These are phyloP conservation scores for Nylanderia fulva DNA, from an alignment of 1,140 invertebrate species.

Conservation along the genomic window DNA sequence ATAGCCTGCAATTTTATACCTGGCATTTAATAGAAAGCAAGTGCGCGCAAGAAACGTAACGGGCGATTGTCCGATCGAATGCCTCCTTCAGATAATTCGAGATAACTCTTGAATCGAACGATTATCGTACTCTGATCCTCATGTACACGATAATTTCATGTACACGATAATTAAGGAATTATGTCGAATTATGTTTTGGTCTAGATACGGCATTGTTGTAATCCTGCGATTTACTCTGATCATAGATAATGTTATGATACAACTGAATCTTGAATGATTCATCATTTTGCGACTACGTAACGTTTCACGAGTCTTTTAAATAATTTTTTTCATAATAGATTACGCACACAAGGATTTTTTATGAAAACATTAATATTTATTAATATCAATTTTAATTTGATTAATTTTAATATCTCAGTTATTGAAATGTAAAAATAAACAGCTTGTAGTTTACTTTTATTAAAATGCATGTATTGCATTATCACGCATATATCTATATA, in stretches of 20 bases:
- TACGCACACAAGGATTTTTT: not conserved
- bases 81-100: conserved; percentile 37
- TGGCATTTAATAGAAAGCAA: conserved; percentile 72
- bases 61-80: conserved; percentile 35
- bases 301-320: not conserved
- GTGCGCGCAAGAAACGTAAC: conserved; percentile 64
- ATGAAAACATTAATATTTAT: conserved; percentile 2
- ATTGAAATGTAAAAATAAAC: not conserved
- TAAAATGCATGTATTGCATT: not conserved
- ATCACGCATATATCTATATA: not conserved
- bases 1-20: conserved; percentile 74
- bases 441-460: too few species aligned
- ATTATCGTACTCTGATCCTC: conserved; percentile 11
- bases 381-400: not conserved
- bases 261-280: not conserved
- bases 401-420: too few species aligned
- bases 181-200: conserved; percentile 28
- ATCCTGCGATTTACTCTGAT: conserved; percentile 12
- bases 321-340: not conserved
- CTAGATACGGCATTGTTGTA: conserved; percentile 2
- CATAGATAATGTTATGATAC: conserved; percentile 10
- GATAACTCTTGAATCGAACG: conserved; percentile 38
- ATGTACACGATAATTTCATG: not conserved
- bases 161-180: conserved; percentile 52
- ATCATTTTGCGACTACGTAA: not conserved